These are phyloP conservation scores for Okapia johnstoni DNA, from an alignment of 2,113 vertebrate species.

Conservation along the genomic window DNA sequence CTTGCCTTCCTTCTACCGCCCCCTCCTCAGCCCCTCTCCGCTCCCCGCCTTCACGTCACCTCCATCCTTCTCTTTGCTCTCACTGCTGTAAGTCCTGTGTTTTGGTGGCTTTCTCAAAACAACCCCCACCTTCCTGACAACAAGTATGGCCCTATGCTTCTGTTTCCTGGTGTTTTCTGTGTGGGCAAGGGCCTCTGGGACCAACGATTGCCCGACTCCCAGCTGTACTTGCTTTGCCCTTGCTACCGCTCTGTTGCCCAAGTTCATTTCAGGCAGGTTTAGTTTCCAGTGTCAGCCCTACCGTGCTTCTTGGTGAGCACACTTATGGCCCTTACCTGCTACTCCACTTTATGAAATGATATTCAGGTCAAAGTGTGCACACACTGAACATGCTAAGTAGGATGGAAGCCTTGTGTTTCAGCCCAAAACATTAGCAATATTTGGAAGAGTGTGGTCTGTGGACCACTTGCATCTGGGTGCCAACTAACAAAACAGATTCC, in stretches of 20 bases:
- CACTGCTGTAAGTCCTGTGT: background rate
- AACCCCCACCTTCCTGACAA: background rate
- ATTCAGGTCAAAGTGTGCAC: background rate
- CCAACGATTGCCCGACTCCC: background rate
- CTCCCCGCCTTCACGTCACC: background rate
- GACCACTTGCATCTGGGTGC: background rate
- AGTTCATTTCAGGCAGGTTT: background rate
- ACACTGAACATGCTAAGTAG: background rate
- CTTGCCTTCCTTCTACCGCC: accelerated
- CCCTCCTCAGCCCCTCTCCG: background rate
- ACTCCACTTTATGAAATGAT: background rate
- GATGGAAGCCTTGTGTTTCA: background rate
- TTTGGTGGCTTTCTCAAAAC: background rate
- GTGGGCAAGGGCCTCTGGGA: background rate
- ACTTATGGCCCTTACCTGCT: background rate
- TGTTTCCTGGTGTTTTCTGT: background rate
- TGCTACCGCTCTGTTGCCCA: background rate
- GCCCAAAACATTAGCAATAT: background rate
- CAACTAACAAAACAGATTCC: background rate
- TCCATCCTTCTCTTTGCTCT: background rate
- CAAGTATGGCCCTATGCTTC: background rate
- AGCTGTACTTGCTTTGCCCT: background rate
- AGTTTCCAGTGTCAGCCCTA: background rate
- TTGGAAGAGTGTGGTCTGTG: background rate
- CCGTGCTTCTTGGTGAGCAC: background rate